These are phyloP conservation scores for Sardinella longiceps DNA, from an alignment of 2,797 vertebrate genomes.

Conservation along the genomic window DNA sequence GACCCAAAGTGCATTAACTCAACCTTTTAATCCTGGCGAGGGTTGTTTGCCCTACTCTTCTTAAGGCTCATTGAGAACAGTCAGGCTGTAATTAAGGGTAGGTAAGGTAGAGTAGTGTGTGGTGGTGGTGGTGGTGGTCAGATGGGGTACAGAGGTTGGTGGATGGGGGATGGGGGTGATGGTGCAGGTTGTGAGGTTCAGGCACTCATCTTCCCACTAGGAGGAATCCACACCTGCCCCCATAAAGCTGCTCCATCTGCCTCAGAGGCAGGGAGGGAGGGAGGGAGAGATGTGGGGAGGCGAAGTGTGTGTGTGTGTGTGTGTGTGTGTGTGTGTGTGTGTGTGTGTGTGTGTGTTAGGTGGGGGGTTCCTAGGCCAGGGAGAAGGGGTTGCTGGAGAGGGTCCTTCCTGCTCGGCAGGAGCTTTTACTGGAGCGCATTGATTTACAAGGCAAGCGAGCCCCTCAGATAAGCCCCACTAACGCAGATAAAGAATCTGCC, in stretches of 20 bases:
- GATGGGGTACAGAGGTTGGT: not conserved
- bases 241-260: conserved; percentile 45
- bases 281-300: not conserved
- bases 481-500: conserved; percentile 29
- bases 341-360: not conserved
- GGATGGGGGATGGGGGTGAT: not conserved
- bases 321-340: not conserved
- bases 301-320: not conserved
- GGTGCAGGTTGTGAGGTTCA: not conserved
- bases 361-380: not conserved
- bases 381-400: conserved; percentile 29
- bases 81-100: not conserved
- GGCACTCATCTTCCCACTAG: conserved; percentile 17
- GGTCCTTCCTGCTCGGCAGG: conserved; percentile 25
- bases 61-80: not conserved
- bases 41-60: not conserved
- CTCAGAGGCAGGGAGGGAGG: conserved; percentile 29
- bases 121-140: not conserved
- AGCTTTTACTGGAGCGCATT: conserved; percentile 39
- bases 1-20: not conserved
- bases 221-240: conserved; percentile 56
- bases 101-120: not conserved
- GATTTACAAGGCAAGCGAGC: conserved; percentile 38
- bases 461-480: conserved; percentile 37
- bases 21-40: not conserved